These are phyloP conservation scores for Folsomia manolachei DNA, from an alignment of 2,888 invertebrate species.

Conservation along the genomic window DNA sequence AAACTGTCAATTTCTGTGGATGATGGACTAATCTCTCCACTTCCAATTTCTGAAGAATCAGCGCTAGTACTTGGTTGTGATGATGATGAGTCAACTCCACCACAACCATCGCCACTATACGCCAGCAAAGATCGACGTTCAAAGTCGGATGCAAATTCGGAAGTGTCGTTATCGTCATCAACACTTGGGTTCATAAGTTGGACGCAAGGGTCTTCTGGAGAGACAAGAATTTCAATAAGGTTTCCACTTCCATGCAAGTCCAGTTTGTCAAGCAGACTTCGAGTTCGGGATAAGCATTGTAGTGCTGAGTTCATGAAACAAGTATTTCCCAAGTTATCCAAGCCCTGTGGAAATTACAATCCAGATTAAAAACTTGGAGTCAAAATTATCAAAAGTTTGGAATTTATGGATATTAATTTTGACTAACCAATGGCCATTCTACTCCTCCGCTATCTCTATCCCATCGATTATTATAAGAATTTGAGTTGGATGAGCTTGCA, in stretches of 20 bases:
- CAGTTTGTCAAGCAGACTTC: constrained; percentile 40
- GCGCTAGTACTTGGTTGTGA: constrained; percentile 11
- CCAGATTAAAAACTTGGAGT: too few relatives aligned
- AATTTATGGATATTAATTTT: neutral
- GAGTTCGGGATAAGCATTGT: constrained; percentile 83
- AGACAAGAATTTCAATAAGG: constrained; percentile 38
- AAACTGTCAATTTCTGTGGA: constrained; percentile 42
- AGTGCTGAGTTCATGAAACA: constrained; percentile 96
- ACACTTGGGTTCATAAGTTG: constrained; percentile 16
- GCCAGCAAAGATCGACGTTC: constrained; percentile 10
- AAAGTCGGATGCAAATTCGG: constrained; percentile 6
- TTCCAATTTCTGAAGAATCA: constrained; percentile 16
- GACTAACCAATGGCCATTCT: constrained; percentile 40
- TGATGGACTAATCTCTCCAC: constrained; percentile 30
- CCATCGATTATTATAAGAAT: constrained; percentile 16
- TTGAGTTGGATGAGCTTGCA: constrained; percentile 13
- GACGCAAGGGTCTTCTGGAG: constrained; percentile 35
- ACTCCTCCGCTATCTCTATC: constrained; percentile 23
- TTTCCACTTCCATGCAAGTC: constrained; percentile 46
- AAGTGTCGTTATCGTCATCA: neutral
- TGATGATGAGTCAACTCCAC: neutral
- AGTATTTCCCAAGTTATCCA: constrained; percentile 90
- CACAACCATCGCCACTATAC: neutral
- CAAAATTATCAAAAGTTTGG: neutral
- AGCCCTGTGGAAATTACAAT: constrained; percentile 58